A percentile compares a stretch with the other conserved stretches of the same genome.
Conservation (phyloP, 1,140 invertebrate species). For the Mesaphorura yosii region DNA sequence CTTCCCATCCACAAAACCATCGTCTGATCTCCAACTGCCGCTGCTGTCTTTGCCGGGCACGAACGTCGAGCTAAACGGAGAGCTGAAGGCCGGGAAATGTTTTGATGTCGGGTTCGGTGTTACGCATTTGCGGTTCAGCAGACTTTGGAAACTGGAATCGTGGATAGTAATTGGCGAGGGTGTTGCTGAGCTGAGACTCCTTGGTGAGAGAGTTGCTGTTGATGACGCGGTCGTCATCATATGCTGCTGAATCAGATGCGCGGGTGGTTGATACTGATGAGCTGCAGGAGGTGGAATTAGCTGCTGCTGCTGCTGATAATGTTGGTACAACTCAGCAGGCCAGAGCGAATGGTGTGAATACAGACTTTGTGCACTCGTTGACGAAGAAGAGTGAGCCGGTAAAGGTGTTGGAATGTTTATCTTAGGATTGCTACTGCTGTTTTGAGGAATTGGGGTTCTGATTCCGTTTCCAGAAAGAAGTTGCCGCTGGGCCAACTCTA, state of each 20-base stretch:
- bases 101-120: constrained; percentile 16
- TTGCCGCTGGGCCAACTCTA: constrained; percentile 4
- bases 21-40: no score
- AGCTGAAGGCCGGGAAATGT: constrained; percentile 8
- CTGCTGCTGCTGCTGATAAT: no score
- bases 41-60: constrained; percentile 7
- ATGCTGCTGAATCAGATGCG: not conserved
- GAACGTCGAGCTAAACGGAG: constrained; percentile 17
- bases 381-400: constrained; percentile 10
- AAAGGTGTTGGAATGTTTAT: constrained; percentile 26
- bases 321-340: constrained; percentile 21
- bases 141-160: no score
- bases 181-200: constrained; percentile 26
- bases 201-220: constrained; percentile 22
- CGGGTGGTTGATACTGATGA: not conserved
- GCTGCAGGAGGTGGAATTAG: not conserved
- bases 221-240: constrained; percentile 2
- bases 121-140: constrained; percentile 13
- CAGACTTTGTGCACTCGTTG: not conserved
- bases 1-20: constrained; percentile 10
- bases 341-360: constrained; percentile 3
- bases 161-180: constrained; percentile 29
- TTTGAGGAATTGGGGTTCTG: constrained; percentile 13
- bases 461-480: constrained; percentile 13
- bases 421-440: constrained; percentile 14